Evolutionary conservation across 1,140 invertebrate genomes (phyloP), one percentile per base, ranked within the genome.

Genomic region (Drosophila bipectinata): DNA sequence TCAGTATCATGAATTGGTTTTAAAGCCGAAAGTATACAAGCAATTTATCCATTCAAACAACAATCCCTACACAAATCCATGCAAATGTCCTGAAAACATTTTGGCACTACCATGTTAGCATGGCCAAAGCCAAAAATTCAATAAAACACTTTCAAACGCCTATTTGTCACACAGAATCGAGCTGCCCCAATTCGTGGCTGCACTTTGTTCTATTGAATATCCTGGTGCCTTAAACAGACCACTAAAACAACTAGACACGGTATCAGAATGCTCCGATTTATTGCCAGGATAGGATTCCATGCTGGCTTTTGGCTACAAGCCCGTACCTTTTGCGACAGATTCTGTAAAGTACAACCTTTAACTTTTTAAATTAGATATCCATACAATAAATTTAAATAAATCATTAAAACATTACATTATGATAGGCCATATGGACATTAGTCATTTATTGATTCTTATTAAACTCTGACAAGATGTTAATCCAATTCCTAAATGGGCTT

Each of bases 401-500:
- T n/a, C n/a, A n/a, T n/a, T n/a, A n/a, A n/a, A n/a, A n/a, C n/a
- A n/a, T n/a, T n/a, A n/a, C n/a, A n/a, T n/a, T n/a, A n/a, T n/a
- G n/a, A n/a, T n/a, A n/a, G n/a, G n/a, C n/a, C n/a, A n/a, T n/a
- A n/a, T n/a, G n/a, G n/a, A n/a, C n/a, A n/a, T n/a, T n/a, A n/a
- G 12, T 37, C 34, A 3, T 37, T 37, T 37, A 37, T 37, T 37
- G 12, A 9, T 9, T 1, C 9, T n/a, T 37, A 4, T 12, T 4
- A 5, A 4, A 12, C 34, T 37, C 3, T 24, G 12, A 24, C 26
- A 14, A 18, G 41, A 3, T 12, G 2, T 37, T 12, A 18, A 44
- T 44, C 1, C 41, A 15, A 6, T 24, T 44, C 5, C 39, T 68
- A 68, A 49, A 99, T 94, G 21, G 99, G 98, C 92, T 99, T 99